Evolutionary conservation across 1,140 invertebrate genomes (phyloP).

Genomic region (Vanessa atalanta): DNA sequence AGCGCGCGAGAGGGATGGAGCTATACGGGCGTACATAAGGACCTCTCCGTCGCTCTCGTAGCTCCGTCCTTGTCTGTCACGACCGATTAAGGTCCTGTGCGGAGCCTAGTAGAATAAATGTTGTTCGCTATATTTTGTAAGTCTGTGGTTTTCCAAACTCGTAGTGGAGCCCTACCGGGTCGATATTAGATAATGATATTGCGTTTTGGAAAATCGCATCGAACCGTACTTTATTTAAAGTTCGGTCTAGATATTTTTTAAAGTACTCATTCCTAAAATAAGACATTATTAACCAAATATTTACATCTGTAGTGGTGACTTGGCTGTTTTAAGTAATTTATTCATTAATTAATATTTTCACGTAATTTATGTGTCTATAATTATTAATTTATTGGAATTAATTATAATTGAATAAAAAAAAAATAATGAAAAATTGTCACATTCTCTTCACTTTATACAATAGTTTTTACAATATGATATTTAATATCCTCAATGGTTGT

Average conservation of each 20-base stretch:
- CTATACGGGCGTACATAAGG: conserved; percentile 5
- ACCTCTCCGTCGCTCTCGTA: background rate
- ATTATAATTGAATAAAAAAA: conserved; percentile 76
- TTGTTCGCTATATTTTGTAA: conserved; percentile 80
- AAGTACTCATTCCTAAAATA: conserved; percentile 78
- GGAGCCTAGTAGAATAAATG: conserved; percentile 59
- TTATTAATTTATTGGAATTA: conserved; percentile 80
- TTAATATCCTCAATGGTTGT: conserved; percentile 82
- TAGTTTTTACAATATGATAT: conserved; percentile 82
- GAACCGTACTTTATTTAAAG: conserved; percentile 57
- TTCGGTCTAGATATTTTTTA: conserved; percentile 72
- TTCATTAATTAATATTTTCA: conserved; percentile 78
- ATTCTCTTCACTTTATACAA: conserved; percentile 82
- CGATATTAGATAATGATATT: conserved; percentile 30
- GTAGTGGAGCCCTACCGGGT: conserved; percentile 36
- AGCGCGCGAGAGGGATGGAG: conserved; percentile 5
- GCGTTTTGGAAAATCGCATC: conserved; percentile 59
- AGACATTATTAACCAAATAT: conserved; percentile 78
- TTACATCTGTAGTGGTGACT: conserved; percentile 77
- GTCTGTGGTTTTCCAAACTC: conserved; percentile 56
- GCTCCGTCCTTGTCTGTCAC: background rate
- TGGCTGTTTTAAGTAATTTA: conserved; percentile 79
- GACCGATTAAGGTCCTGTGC: background rate
- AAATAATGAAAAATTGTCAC: conserved; percentile 76
- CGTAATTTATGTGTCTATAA: conserved; percentile 80